Conservation (phyloP, 2,113 vertebrate species). For the Dasyornis broadbenti region DNA sequence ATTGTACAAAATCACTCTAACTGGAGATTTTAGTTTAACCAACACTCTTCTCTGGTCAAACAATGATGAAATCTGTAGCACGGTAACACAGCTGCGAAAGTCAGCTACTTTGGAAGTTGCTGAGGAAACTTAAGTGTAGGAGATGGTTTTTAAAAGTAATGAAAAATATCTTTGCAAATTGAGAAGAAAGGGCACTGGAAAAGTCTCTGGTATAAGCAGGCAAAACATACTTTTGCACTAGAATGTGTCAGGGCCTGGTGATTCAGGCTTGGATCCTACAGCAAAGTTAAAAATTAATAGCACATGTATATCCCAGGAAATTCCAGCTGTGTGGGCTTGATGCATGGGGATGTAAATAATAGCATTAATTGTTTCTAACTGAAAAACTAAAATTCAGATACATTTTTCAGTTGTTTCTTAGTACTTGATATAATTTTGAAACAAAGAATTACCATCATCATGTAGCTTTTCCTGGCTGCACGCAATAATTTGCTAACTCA, state of each 20-base stretch:
- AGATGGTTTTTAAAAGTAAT: conserved; percentile 14
- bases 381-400: neutral
- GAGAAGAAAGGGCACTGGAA: neutral
- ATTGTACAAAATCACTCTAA: neutral
- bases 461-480: neutral
- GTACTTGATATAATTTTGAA: neutral
- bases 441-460: neutral
- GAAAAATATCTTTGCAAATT: conserved; percentile 32
- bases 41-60: neutral
- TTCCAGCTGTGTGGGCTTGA: conserved; percentile 9
- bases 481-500: neutral
- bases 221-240: neutral
- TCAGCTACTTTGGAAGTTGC: conserved; percentile 4
- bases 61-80: neutral
- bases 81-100: neutral
- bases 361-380: conserved; percentile 4
- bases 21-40: neutral
- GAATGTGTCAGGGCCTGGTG: neutral
- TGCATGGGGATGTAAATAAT: neutral
- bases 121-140: conserved; percentile 6
- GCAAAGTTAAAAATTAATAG: neutral
- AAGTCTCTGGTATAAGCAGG: neutral
- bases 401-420: neutral
- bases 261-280: neutral
- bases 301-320: conserved; percentile 1